Percentiles rank a stretch among this genome's conserved stretches.
Conservation (phyloP, 2,113 vertebrate species). For the Irena cyanogastra region DNA sequence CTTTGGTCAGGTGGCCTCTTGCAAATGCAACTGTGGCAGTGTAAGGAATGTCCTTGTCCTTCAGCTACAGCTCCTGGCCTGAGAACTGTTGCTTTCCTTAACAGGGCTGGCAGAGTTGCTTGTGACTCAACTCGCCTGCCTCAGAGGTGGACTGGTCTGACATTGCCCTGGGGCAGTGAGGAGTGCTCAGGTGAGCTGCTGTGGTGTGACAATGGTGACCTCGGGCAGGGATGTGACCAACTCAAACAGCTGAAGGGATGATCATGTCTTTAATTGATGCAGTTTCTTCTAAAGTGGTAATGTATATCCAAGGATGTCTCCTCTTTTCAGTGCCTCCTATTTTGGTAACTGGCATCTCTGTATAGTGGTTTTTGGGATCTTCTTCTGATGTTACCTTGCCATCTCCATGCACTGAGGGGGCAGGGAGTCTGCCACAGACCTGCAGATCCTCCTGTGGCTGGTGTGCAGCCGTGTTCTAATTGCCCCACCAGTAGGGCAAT, state of each 20-base stretch:
- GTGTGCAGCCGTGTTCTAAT: not conserved
- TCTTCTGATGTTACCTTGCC: not conserved
- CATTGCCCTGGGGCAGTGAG: not conserved
- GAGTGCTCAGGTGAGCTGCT: not conserved
- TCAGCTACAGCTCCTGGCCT: not conserved
- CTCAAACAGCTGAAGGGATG: not conserved
- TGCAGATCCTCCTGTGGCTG: not conserved
- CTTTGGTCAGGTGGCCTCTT: not conserved
- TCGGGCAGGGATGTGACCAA: fast-evolving
- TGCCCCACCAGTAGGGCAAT: not conserved
- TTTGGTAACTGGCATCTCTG: not conserved
- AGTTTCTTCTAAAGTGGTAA: not conserved
- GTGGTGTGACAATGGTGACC: not conserved
- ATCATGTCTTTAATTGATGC: not conserved
- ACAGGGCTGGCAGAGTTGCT: not conserved
- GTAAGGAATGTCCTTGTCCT: not conserved
- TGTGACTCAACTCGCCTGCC: not conserved
- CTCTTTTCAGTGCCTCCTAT: not conserved
- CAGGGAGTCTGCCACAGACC: not conserved
- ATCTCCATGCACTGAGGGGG: not conserved
- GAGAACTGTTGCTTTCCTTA: not conserved
- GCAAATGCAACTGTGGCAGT: not conserved
- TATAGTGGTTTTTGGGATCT: not conserved
- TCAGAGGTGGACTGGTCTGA: not conserved
- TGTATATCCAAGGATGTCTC: not conserved